These are phyloP conservation scores for Neopelma chrysocephalum DNA, from an alignment of 2,797 vertebrate genomes.

Conservation along the genomic window DNA sequence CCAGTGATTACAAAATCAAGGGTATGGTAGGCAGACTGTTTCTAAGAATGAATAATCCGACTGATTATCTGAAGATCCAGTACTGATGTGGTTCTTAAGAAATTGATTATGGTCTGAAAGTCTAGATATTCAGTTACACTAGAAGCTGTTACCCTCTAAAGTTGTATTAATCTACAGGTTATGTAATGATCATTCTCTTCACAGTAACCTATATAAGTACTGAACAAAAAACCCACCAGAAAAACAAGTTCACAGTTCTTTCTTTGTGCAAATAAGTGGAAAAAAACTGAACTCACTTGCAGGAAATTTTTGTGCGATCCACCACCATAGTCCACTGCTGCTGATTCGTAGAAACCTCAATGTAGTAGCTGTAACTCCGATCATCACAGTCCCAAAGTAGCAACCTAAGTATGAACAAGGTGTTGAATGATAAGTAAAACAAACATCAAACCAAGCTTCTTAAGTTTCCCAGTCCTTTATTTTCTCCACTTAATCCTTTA, in stretches of 20 bases:
- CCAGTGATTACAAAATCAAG: not conserved
- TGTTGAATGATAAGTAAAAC: not conserved
- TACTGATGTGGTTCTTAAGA: not conserved
- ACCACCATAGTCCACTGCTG: constrained; percentile 94
- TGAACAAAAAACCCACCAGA: not conserved
- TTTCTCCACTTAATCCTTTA: not conserved
- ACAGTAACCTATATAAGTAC: not conserved
- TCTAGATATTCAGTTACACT: not conserved
- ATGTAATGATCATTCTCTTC: not conserved
- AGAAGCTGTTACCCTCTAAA: not conserved
- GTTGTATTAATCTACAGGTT: not conserved
- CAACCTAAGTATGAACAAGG: constrained; percentile 76
- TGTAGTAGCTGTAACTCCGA: constrained; percentile 95
- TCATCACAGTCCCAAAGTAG: constrained; percentile 98
- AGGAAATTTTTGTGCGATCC: constrained; percentile 89
- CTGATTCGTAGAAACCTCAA: constrained; percentile 93
- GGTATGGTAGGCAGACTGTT: not conserved
- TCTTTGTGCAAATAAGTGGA: not conserved
- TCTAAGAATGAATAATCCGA: not conserved
- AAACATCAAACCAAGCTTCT: not conserved
- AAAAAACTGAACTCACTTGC: constrained; percentile 83
- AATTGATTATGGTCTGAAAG: not conserved
- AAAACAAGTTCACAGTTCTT: not conserved
- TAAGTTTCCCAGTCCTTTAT: not conserved
- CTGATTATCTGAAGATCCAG: not conserved